These are phyloP conservation scores for Enteromius treurensis DNA, from an alignment of 2,797 vertebrate genomes.

Conservation along the genomic window DNA sequence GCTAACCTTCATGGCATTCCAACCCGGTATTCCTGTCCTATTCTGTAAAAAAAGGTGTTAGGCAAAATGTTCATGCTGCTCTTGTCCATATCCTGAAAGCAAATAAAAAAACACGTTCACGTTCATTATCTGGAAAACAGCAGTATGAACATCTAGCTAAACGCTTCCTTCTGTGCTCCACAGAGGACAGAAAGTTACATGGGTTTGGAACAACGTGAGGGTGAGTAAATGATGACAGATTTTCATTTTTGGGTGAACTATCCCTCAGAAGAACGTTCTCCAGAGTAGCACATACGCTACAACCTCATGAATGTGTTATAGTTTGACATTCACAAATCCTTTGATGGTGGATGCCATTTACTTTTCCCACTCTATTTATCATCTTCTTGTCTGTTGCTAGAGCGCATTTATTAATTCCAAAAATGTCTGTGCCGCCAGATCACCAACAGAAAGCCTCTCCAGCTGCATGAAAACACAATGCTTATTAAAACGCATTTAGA, in stretches of 20 bases:
- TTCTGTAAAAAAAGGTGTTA: neutral
- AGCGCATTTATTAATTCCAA: conserved; percentile 25
- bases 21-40: neutral
- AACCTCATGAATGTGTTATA: conserved; percentile 12
- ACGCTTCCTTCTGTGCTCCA: conserved; percentile 3
- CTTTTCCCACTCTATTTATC: conserved; percentile 13
- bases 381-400: neutral
- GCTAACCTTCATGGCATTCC: neutral
- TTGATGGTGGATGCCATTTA: conserved; percentile 5
- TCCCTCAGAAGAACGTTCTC: conserved; percentile 1
- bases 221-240: conserved; percentile 25
- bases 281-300: neutral
- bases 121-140: neutral
- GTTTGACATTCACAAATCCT: conserved; percentile 9
- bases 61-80: neutral
- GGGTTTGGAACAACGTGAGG: neutral
- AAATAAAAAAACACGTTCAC: neutral
- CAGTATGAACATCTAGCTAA: conserved; percentile 12
- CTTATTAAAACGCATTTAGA: conserved; percentile 68
- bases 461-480: conserved; percentile 57
- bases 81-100: neutral
- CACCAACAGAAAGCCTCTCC: neutral
- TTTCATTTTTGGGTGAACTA: neutral
- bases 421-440: neutral
- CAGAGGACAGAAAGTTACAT: neutral